These are phyloP conservation scores for Nebria salina DNA, from an alignment of 2,888 invertebrate genomes.

Conservation along the genomic window DNA sequence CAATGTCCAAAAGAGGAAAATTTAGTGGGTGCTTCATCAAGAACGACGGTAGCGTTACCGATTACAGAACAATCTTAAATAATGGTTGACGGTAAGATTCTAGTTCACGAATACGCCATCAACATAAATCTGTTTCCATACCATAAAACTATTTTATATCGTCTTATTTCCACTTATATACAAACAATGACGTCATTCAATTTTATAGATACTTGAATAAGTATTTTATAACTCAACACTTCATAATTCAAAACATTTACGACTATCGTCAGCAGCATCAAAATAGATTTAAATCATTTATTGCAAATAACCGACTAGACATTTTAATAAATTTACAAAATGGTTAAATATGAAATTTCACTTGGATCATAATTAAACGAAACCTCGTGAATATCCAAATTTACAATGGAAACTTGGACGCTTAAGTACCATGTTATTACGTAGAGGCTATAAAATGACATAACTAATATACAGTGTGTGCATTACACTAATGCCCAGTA, in stretches of 20 bases:
- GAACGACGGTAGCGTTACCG: background rate
- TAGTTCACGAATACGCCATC: background rate
- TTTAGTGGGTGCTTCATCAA: slow-evolving; percentile 23
- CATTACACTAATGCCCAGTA: slow-evolving; percentile 2
- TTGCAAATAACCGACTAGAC: too few species aligned
- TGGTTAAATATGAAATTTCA: background rate
- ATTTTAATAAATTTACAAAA: background rate
- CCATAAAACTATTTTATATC: background rate
- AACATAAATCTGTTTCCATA: background rate
- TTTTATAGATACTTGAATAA: background rate
- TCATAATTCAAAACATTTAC: background rate
- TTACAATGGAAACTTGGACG: slow-evolving; percentile 17
- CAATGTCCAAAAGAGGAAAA: slow-evolving; percentile 18
- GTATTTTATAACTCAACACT: background rate
- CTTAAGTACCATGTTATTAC: slow-evolving; percentile 3
- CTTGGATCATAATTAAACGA: background rate
- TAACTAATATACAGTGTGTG: background rate
- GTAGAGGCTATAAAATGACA: background rate
- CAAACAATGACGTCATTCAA: background rate
- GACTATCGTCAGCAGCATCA: background rate
- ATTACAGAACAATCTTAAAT: slow-evolving; percentile 2
- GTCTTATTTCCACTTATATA: background rate
- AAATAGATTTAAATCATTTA: too few species aligned
- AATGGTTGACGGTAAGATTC: background rate
- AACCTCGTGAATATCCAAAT: background rate